Percentiles rank a stretch among this genome's conserved stretches.
These are phyloP conservation scores for Vulpes vulpes DNA, from an alignment of 2,113 vertebrate species.

Conservation along the genomic window DNA sequence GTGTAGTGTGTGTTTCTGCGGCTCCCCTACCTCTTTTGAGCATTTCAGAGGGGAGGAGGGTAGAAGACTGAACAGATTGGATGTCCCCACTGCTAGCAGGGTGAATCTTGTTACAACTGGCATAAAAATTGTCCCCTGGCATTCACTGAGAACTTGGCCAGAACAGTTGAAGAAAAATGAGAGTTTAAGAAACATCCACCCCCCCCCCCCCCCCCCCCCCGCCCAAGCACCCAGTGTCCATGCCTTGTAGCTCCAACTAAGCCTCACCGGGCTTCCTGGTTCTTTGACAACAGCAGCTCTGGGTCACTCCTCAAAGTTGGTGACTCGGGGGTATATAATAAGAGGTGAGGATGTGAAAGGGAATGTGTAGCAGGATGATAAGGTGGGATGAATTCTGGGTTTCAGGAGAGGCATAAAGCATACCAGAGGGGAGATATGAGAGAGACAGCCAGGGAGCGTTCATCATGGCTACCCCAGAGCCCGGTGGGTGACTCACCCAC, in stretches of 20 bases:
- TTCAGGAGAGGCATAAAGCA: neutral
- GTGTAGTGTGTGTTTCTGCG: accelerated
- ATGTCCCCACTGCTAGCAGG: neutral
- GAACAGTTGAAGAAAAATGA: neutral
- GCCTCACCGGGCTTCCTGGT: neutral
- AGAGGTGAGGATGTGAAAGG: neutral
- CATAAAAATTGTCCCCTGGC: neutral
- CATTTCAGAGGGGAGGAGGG: neutral
- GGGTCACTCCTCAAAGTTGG: neutral
- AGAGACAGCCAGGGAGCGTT: neutral
- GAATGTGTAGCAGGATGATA: neutral
- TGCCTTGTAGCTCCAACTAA: neutral
- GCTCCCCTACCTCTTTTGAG: neutral
- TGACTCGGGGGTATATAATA: accelerated
- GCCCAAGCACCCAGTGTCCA: accelerated
- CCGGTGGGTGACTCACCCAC: accelerated
- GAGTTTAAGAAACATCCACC: no score
- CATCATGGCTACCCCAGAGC: neutral
- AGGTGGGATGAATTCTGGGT: neutral
- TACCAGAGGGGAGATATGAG: neutral
- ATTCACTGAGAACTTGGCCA: neutral
- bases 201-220: neutral
- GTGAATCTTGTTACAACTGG: neutral
- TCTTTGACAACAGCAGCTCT: neutral
- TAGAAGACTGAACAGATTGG: neutral